Percentiles rank a stretch among this genome's conserved stretches.
These are phyloP conservation scores for Drosophila grimshawi DNA, from an alignment of 1,140 invertebrate species.

Conservation along the genomic window DNA sequence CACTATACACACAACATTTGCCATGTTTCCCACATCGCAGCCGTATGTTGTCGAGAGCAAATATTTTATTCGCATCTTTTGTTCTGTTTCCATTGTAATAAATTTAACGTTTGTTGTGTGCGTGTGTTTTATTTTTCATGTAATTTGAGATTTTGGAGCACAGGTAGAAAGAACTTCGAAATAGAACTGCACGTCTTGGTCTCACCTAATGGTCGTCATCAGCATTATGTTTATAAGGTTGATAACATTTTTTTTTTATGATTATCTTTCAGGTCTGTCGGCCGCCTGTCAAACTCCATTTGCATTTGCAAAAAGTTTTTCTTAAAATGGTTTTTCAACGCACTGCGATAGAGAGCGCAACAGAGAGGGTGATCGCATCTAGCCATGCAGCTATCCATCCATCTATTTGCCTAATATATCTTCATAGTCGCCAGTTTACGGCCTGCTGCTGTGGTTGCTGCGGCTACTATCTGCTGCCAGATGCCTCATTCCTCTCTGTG, in stretches of 20 bases:
- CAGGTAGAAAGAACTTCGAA: constrained; percentile 23
- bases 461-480: constrained; percentile 42
- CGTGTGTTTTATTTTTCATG: constrained; percentile 44
- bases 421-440: constrained; percentile 81
- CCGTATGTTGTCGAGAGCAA: constrained; percentile 24
- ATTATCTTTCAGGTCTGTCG: constrained; percentile 57
- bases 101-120: constrained; percentile 28
- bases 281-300: constrained; percentile 73
- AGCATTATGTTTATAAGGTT: constrained; percentile 51
- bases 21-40: constrained; percentile 64
- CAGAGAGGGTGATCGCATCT: constrained; percentile 2
- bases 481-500: constrained; percentile 34
- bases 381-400: constrained; percentile 51
- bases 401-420: constrained; percentile 83
- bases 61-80: constrained; percentile 78
- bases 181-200: constrained; percentile 17
- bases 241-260: constrained; percentile 66
- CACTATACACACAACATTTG: constrained; percentile 63
- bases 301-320: constrained; percentile 76
- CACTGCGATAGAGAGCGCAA: neutral
- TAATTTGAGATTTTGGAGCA: constrained; percentile 57
- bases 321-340: constrained; percentile 66
- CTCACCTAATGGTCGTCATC: constrained; percentile 67
- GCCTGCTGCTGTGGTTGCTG: constrained; percentile 40
- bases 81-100: constrained; percentile 74